These are phyloP conservation scores for Uropetala carovei DNA, from an alignment of 2,888 invertebrate species.

Conservation along the genomic window DNA sequence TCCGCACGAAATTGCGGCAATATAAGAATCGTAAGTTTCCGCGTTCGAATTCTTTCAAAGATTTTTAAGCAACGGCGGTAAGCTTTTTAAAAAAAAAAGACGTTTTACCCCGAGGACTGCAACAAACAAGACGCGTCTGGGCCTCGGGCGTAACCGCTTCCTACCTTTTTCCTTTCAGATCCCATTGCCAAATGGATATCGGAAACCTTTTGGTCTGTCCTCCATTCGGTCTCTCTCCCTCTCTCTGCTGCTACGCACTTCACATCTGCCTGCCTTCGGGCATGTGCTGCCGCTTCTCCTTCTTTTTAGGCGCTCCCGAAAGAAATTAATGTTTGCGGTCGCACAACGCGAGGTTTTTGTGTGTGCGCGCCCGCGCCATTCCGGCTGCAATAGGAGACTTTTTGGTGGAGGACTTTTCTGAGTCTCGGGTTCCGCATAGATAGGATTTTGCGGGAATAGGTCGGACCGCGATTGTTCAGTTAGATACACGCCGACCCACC, in stretches of 20 bases:
- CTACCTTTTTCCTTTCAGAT: background rate
- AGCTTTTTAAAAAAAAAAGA: constrained; percentile 9
- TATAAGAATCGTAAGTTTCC: background rate
- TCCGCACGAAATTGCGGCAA: background rate
- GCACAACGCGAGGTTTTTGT: constrained; percentile 1
- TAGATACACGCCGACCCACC: constrained; percentile 2
- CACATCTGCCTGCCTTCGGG: constrained; percentile 48
- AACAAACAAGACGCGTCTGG: background rate
- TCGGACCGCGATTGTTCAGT: constrained; percentile 52
- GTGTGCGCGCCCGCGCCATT: background rate
- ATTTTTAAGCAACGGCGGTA: background rate
- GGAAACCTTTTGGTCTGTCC: constrained; percentile 33
- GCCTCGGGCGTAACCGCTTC: constrained; percentile 5
- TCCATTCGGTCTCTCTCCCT: background rate
- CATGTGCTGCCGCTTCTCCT: constrained; percentile 5
- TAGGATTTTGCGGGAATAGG: constrained; percentile 39
- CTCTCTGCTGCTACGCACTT: background rate
- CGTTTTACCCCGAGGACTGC: background rate
- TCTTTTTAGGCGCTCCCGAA: constrained; percentile 16
- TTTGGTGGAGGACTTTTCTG: constrained; percentile 8
- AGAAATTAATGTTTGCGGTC: constrained; percentile 61
- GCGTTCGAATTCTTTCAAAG: background rate
- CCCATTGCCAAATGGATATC: background rate
- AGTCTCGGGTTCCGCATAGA: constrained; percentile 6
- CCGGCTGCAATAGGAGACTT: constrained; percentile 25